Conservation (phyloP, 2,113 vertebrate genomes). For the Gallinago media region DNA sequence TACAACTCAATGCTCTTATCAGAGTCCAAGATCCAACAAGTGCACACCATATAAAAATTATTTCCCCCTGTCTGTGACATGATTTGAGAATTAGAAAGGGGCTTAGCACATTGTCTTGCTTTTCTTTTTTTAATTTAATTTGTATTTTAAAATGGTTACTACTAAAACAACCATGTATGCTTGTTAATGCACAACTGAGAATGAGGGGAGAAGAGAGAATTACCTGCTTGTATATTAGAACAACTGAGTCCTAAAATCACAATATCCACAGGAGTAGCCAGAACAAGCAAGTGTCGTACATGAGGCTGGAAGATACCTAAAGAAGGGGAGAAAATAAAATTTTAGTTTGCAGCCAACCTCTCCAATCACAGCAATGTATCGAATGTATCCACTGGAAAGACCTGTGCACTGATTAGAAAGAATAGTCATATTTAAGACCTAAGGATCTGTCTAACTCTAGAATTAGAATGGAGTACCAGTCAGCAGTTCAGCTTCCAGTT, state of each 20-base stretch:
- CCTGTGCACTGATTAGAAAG: background rate
- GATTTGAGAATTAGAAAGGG: background rate
- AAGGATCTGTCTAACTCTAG: background rate
- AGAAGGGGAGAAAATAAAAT: background rate
- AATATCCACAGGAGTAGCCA: constrained; percentile 96
- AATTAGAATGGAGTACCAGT: background rate
- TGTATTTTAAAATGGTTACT: background rate
- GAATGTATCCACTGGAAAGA: background rate
- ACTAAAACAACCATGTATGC: background rate
- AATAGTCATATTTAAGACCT: background rate
- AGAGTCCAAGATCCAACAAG: background rate
- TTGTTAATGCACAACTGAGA: background rate
- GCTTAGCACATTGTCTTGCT: background rate
- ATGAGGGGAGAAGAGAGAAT: background rate
- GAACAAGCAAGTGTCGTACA: constrained; percentile 90
- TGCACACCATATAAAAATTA: background rate
- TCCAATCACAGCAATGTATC: background rate
- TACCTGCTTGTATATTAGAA: constrained; percentile 88
- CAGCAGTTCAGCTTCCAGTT: background rate
- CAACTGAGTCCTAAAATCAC: constrained; percentile 95
- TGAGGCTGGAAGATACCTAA: constrained; percentile 97
- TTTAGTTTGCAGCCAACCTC: background rate
- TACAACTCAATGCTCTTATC: background rate
- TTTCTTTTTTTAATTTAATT: background rate
- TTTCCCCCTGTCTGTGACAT: background rate